Evolutionary conservation across 2,888 invertebrate genomes (phyloP).

Genomic region (Ashinkailepas kermadecensis): DNA sequence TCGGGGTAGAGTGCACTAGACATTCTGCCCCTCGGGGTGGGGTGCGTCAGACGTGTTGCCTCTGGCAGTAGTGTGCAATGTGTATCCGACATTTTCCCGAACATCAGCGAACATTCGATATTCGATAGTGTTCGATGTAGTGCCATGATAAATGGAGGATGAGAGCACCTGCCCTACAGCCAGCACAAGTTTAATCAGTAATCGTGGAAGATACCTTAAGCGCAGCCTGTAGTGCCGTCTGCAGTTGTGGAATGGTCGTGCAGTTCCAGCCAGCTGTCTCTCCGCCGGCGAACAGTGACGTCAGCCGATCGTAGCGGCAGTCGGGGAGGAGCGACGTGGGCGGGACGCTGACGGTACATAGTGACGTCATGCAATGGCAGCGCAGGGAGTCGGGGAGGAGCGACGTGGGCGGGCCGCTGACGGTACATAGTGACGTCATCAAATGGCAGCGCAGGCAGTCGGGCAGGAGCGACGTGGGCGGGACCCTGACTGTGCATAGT

Average conservation of each 20-base stretch:
- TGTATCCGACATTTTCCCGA: no score
- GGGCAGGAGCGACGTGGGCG: constrained; percentile 29
- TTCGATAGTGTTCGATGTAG: neutral
- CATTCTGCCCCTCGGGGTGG: no score
- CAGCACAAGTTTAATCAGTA: neutral
- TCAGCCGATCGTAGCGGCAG: constrained; percentile 82
- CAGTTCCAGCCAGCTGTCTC: constrained; percentile 62
- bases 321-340: constrained; percentile 70
- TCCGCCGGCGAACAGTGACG: constrained; percentile 68
- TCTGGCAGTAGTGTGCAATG: no score
- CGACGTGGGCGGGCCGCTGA: constrained; percentile 52
- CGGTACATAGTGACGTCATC: constrained; percentile 45
- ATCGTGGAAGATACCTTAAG: neutral
- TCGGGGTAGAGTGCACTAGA: no score
- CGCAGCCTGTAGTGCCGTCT: constrained; percentile 43
- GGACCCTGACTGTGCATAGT: constrained; percentile 59
- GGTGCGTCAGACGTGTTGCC: no score
- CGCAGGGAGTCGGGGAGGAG: constrained; percentile 61
- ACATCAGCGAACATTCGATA: neutral
- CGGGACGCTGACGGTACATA: constrained; percentile 68
- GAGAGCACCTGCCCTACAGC: neutral
- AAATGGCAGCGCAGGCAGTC: neutral
- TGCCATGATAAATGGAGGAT: neutral
- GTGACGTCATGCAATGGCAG: constrained; percentile 82
- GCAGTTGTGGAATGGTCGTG: constrained; percentile 65